Evolutionary conservation across 2,113 vertebrate genomes (phyloP).

Genomic region (Lichenostomus cassidix): DNA sequence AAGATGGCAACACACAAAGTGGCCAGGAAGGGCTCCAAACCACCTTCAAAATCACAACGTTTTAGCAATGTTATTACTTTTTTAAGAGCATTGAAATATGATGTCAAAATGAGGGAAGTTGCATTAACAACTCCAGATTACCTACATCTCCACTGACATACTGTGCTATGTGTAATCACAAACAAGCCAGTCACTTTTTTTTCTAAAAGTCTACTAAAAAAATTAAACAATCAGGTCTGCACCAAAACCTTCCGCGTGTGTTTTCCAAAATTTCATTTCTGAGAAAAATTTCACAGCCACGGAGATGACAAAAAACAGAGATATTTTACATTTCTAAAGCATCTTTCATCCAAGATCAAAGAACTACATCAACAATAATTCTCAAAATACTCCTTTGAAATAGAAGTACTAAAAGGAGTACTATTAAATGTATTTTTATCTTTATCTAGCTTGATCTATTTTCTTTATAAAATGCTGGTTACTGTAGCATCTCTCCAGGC

Average conservation of each 20-base stretch:
- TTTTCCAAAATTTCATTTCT: constrained; percentile 31
- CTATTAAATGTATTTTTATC: constrained; percentile 39
- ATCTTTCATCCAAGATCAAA: constrained; percentile 67
- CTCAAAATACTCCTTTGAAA: constrained; percentile 47
- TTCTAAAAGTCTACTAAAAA: background rate
- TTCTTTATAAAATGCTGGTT: constrained; percentile 15
- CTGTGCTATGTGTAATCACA: constrained; percentile 27
- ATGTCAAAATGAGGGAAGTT: background rate
- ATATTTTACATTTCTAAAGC: constrained; percentile 63
- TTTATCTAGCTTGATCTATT: constrained; percentile 32
- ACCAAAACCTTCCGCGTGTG: background rate
- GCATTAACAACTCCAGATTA: background rate
- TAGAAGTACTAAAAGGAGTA: constrained; percentile 3
- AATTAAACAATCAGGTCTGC: background rate
- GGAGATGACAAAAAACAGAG: constrained; percentile 47
- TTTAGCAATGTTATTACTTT: background rate
- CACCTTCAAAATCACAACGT: background rate
- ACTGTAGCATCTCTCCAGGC: background rate
- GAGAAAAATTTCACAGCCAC: constrained; percentile 34
- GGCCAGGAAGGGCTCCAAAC: background rate
- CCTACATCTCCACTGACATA: background rate
- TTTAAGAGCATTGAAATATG: background rate
- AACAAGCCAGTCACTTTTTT: constrained; percentile 16
- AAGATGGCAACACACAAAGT: background rate
- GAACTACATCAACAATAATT: constrained; percentile 20